These are phyloP conservation scores for Mythimna albipuncta DNA, from an alignment of 2,888 invertebrate species.

Conservation along the genomic window DNA sequence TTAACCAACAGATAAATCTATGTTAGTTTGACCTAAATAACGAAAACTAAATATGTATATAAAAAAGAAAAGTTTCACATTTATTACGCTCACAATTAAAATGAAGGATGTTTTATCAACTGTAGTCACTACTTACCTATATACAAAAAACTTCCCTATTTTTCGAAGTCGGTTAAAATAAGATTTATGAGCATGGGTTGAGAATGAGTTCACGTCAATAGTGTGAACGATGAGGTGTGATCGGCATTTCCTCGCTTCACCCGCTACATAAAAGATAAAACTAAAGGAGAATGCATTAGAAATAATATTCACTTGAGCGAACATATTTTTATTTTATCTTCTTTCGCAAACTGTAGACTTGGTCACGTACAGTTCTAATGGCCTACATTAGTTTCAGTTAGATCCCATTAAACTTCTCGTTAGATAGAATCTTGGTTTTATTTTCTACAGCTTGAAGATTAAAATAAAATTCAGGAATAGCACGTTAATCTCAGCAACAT, in stretches of 20 bases:
- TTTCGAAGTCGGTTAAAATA: neutral
- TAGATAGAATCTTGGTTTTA: constrained; percentile 33
- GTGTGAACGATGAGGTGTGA: constrained; percentile 6
- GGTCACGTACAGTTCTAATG: constrained; percentile 53
- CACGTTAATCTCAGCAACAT: constrained; percentile 9
- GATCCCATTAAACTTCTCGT: constrained; percentile 43
- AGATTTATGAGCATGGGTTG: neutral
- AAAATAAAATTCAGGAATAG: constrained; percentile 10
- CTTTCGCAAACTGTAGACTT: constrained; percentile 40
- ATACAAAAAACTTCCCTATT: neutral
- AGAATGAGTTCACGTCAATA: neutral
- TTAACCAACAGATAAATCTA: neutral
- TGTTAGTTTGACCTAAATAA: neutral
- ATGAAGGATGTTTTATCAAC: neutral
- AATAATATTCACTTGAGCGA: constrained; percentile 40
- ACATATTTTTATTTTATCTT: constrained; percentile 49
- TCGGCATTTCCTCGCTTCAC: neutral
- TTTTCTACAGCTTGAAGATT: constrained; percentile 34
- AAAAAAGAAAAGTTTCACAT: neutral
- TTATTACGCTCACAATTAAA: neutral
- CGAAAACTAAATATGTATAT: neutral
- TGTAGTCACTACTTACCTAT: too few relatives aligned
- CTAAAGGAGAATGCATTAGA: constrained; percentile 24
- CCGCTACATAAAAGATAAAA: constrained; percentile 22
- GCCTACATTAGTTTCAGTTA: constrained; percentile 58